Base-by-base conservation (phyloP, 2,113 vertebrate species). In the Perccottus glenii region DNA sequence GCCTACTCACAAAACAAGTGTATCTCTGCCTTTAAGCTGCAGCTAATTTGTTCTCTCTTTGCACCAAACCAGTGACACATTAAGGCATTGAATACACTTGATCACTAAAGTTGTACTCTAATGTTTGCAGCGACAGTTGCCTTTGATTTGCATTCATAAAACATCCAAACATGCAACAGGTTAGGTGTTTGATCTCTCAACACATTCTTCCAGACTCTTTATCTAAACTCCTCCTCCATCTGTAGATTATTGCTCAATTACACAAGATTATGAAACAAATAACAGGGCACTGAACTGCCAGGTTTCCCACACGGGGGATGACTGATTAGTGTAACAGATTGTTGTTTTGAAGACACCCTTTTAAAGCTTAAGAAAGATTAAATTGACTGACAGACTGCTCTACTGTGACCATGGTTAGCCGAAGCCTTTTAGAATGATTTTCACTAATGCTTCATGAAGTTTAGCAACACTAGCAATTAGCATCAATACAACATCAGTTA, bases 361-460 rank as follows among this genome's bases (percentile, higher is more conserved):
- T 53, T 11, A 52, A 33, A 52, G 50, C 2, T 32, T 35, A 14
- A 53, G 51, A 53, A 53, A 53, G 49, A 53, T 53, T 35, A 53
- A 53, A 35, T 33, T 53, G 51, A 53, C 51, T 53, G 51, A 53
- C 51, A 35, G 27, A 14, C 51, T 14, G 14, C 51, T 53, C 51
- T 53, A 35, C 51, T 27, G 51, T 53, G 51, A 53, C 51, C 27
- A 53, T 11, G 51, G 32, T 53, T 35, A 33, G 51, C 32, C 51
- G 12, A 32, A n/a, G 51, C 51, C 32, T 12, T 53, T 53, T 53
- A 12, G 32, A 53, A 35, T 36, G 51, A 35, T 53, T 53, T 53
- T 6, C 51, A 53, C 51, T 53, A 53, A 53, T 53, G 51, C 27
- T 11, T 53, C 51, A 35, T 53, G 51, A 53, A 53, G 51, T 53